Evolutionary conservation across 1,140 invertebrate genomes (phyloP).

Genomic region (Eciton burchellii): DNA sequence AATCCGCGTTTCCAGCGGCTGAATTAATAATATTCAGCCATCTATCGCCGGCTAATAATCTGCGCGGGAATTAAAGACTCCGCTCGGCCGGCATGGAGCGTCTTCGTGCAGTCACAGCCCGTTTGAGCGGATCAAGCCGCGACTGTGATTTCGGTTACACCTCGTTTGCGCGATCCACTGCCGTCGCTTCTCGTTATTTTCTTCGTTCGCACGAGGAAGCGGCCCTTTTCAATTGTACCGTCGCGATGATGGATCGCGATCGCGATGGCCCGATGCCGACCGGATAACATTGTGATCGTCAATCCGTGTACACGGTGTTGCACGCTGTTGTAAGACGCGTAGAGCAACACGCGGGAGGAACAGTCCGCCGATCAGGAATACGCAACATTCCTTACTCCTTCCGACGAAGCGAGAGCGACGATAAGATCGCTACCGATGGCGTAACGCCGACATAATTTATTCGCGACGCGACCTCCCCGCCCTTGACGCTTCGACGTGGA

Average conservation of each 20-base stretch:
- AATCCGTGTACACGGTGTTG: constrained; percentile 21
- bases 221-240: constrained; percentile 77
- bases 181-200: constrained; percentile 72
- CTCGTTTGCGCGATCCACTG: constrained; percentile 78
- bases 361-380: constrained; percentile 27
- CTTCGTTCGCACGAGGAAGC: constrained; percentile 81
- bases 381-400: neutral
- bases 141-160: constrained; percentile 79
- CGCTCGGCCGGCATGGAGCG: constrained; percentile 67
- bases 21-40: constrained; percentile 43
- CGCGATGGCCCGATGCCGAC: constrained; percentile 67
- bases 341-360: constrained; percentile 22
- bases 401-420: neutral
- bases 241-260: constrained; percentile 70
- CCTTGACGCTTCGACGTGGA: neutral
- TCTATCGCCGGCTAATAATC: constrained; percentile 63
- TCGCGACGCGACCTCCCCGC: neutral
- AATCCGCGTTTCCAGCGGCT: constrained; percentile 2
- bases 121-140: constrained; percentile 77
- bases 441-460: neutral
- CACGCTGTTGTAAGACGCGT: constrained; percentile 1
- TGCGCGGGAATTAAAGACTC: constrained; percentile 62
- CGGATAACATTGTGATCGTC: constrained; percentile 77
- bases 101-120: constrained; percentile 73
- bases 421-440: neutral